phyloP scores from a whole-genome alignment of 2,888 invertebrate species.

The Metalampra italica region DNA sequence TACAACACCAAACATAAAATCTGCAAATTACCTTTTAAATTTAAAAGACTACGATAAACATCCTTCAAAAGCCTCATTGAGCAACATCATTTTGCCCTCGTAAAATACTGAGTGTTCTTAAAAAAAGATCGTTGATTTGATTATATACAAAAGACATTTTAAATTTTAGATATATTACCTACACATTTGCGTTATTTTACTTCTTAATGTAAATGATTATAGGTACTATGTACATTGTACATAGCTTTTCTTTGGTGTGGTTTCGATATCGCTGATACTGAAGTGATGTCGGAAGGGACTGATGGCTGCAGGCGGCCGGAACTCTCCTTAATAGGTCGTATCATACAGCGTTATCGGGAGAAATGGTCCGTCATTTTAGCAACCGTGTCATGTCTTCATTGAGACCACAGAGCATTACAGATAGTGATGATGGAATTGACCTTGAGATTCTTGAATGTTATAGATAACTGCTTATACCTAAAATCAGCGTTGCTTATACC shows the following conservation, averaged over 20 bases:
- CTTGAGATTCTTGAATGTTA: no score
- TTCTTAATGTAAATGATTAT: no score
- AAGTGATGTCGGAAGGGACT: constrained; percentile 31
- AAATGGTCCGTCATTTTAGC: constrained; percentile 5
- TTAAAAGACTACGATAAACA: constrained; percentile 6
- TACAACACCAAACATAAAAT: background rate
- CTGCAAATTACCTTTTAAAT: no score
- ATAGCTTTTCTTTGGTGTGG: background rate
- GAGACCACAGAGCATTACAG: no score
- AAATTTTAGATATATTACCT: background rate
- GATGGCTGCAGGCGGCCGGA: constrained; percentile 41
- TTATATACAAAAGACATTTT: background rate
- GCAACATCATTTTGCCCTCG: constrained; percentile 7
- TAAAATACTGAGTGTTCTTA: constrained; percentile 10
- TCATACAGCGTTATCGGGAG: background rate
- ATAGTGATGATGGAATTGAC: no score
- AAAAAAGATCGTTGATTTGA: constrained; percentile 4
- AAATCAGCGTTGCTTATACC: no score
- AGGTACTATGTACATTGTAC: no score
- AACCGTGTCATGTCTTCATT: no score
- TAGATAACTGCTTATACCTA: no score
- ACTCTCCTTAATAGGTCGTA: constrained; percentile 27
- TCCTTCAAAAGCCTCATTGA: constrained; percentile 8
- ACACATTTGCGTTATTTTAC: no score
- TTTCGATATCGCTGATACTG: constrained; percentile 14